Percentiles rank a stretch among this genome's conserved stretches.
phyloP scores from a whole-genome alignment of 2,888 invertebrate genomes.

The Epistrophella euchroma region DNA sequence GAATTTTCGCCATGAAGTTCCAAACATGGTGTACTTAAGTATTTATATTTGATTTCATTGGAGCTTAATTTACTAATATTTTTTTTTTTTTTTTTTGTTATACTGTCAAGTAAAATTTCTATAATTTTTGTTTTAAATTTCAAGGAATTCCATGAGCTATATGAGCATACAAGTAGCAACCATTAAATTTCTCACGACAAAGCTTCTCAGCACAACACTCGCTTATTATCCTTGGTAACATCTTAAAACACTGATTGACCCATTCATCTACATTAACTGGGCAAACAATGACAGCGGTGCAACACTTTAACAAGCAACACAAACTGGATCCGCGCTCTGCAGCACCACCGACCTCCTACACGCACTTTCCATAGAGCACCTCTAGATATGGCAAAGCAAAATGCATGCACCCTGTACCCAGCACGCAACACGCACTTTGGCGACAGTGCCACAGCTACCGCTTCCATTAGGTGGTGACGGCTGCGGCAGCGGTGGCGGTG shows the following conservation, averaged over 20 bases:
- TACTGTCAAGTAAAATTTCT: background rate
- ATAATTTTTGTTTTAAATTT: background rate
- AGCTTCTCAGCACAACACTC: background rate
- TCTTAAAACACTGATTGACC: slow-evolving; percentile 60
- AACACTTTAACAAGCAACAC: slow-evolving; percentile 68
- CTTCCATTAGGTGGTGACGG: slow-evolving; percentile 50
- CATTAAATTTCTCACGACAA: slow-evolving; percentile 43
- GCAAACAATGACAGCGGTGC: slow-evolving; percentile 71
- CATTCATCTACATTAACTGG: slow-evolving; percentile 73
- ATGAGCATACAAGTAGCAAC: background rate
- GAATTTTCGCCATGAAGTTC: too few species aligned
- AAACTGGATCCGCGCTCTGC: slow-evolving; percentile 9
- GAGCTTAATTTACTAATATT: too few species aligned
- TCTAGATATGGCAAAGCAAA: slow-evolving; percentile 34
- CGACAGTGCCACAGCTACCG: slow-evolving; percentile 64
- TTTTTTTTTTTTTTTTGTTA: too few species aligned
- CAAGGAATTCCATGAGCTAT: background rate
- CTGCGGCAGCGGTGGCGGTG: slow-evolving; percentile 30
- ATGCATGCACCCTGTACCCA: slow-evolving; percentile 58
- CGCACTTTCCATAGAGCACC: slow-evolving; percentile 72
- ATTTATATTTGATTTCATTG: too few species aligned
- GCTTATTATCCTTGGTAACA: slow-evolving; percentile 33
- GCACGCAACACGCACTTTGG: slow-evolving; percentile 73
- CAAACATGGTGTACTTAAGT: too few species aligned
- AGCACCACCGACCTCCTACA: slow-evolving; percentile 60